Evolutionary conservation across 2,888 invertebrate genomes (phyloP).

Genomic region (Linnaemya vulpina): DNA sequence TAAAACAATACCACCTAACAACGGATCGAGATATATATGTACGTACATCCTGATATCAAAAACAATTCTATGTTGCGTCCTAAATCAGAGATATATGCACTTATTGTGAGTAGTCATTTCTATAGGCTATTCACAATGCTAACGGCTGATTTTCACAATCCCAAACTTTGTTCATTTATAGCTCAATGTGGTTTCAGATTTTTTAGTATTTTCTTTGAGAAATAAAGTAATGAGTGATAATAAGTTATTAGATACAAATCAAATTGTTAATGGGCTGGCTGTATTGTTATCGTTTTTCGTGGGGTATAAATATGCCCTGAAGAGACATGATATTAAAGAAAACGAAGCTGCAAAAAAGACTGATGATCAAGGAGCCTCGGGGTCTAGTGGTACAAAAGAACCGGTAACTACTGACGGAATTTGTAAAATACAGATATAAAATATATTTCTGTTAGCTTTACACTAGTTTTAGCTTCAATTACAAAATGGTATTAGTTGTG

Average conservation of each 20-base stretch:
- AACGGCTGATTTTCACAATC: conserved; percentile 23
- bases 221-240: conserved; percentile 76
- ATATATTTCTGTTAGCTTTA: conserved; percentile 73
- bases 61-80: background rate
- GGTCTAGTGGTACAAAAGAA: conserved; percentile 52
- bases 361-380: background rate
- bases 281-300: conserved; percentile 83
- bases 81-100: background rate
- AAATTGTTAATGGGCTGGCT: conserved; percentile 82
- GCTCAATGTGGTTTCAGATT: conserved; percentile 51
- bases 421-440: background rate
- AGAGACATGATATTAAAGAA: conserved; percentile 75
- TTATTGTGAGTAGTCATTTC: conserved; percentile 15
- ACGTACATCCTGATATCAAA: no score
- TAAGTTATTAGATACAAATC: conserved; percentile 80
- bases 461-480: conserved; percentile 84
- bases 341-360: conserved; percentile 26
- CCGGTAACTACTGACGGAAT: conserved; percentile 69
- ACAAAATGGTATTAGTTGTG: conserved; percentile 93
- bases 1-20: no score
- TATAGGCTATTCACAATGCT: conserved; percentile 14
- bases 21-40: no score
- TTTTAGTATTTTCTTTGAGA: conserved; percentile 6
- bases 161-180: conserved; percentile 1
- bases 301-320: conserved; percentile 82